Conservation (phyloP, 64 coral and sea anemone genomes). For the Acropora yongei region DNA sequence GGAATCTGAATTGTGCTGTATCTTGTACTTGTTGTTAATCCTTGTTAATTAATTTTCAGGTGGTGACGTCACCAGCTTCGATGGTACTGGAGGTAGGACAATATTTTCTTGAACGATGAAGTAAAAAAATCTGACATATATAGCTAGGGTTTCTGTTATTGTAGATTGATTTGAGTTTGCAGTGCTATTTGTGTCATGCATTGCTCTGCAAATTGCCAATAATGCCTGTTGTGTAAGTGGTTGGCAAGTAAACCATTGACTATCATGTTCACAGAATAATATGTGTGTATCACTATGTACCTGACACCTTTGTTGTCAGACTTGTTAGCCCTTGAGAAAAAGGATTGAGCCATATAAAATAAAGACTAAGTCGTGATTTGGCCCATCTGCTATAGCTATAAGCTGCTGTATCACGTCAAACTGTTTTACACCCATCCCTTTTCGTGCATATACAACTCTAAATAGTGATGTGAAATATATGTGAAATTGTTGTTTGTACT, state of each 20-base stretch:
- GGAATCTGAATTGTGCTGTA: too few relatives aligned
- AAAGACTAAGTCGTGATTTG: neutral
- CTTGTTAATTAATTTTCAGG: conserved; percentile 23
- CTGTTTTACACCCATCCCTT: neutral
- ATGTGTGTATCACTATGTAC: too few relatives aligned
- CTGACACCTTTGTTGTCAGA: too few relatives aligned
- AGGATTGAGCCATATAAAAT: neutral
- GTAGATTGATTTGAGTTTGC: too few relatives aligned
- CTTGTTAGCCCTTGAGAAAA: too few relatives aligned
- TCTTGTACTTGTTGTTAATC: too few relatives aligned
- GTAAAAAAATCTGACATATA: too few relatives aligned
- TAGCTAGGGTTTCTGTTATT: too few relatives aligned
- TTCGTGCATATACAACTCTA: too few relatives aligned
- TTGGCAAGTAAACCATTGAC: neutral
- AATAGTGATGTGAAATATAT: too few relatives aligned
- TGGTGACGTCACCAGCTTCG: conserved; percentile 61
- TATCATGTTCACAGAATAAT: neutral
- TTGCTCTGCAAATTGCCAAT: neutral
- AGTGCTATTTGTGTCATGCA: too few relatives aligned
- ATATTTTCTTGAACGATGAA: neutral
- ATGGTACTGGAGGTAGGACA: conserved; percentile 54
- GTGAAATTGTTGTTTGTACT: too few relatives aligned
- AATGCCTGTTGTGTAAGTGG: neutral
- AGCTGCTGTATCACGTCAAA: neutral
- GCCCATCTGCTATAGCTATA: neutral